A percentile compares a stretch with the other conserved stretches of the same genome.
Evolutionary conservation across 37 sponge, comb jelly and placozoan genomes (phyloP).

Genomic region (Cladorhizidae sp.): DNA sequence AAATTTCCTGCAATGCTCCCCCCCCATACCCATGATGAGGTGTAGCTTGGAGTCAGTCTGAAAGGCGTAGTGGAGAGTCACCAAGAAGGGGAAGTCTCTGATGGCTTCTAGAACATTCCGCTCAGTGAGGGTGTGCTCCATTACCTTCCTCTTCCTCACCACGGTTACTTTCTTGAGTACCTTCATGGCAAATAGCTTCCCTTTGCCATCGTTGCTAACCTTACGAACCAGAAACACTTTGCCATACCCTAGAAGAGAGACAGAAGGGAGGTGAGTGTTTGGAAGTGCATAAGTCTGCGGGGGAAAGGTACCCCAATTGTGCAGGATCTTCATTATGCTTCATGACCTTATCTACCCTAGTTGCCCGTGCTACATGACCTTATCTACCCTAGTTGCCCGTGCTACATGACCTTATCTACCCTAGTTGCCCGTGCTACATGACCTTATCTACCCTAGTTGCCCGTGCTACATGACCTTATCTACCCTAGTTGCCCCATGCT

Average conservation of each 20-base stretch:
- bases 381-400: no score
- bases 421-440: no score
- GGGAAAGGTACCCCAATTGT: no score
- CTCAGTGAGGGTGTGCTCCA: constrained; percentile 96
- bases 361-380: no score
- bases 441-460: no score
- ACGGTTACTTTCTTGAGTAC: constrained; percentile 93
- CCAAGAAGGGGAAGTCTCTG: constrained; percentile 94
- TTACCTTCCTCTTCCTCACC: constrained; percentile 89
- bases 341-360: no score
- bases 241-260: constrained; percentile 81
- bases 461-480: no score
- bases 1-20: no score
- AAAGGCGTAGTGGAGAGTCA: constrained; percentile 97
- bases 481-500: no score
- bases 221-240: constrained; percentile 97
- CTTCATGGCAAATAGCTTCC: constrained; percentile 97
- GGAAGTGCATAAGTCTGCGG: no score
- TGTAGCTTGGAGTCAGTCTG: constrained; percentile 96
- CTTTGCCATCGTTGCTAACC: constrained; percentile 61
- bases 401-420: no score
- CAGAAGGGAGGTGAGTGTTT: background rate
- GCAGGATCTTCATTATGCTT: no score
- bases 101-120: constrained; percentile 90
- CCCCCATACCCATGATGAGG: constrained; percentile 87